A percentile compares a stretch with the other conserved stretches of the same genome.
phyloP scores from a whole-genome alignment of 1,140 invertebrate genomes.

The Musca vetustissima region DNA sequence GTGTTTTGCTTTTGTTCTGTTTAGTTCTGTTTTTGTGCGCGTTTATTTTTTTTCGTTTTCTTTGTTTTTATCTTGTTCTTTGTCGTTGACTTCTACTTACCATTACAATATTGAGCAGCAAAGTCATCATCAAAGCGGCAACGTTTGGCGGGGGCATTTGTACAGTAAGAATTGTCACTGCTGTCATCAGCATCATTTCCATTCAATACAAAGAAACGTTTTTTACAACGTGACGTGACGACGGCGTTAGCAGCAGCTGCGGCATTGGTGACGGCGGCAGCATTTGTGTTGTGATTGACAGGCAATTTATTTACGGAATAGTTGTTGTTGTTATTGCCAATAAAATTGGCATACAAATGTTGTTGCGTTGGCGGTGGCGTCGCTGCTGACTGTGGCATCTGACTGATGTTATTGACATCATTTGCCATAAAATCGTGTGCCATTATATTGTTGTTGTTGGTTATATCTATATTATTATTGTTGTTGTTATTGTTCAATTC shows the following conservation, averaged over 20 bases:
- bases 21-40: no score
- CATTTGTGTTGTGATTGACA: not conserved
- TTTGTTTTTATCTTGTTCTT: not conserved
- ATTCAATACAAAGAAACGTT: conserved; percentile 35
- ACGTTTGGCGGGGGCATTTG: conserved; percentile 41
- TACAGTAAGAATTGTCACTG: conserved; percentile 16
- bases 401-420: conserved; percentile 27
- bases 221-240: conserved; percentile 40
- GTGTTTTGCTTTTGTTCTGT: no score
- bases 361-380: conserved; percentile 16
- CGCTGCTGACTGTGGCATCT: not conserved
- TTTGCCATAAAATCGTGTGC: conserved; percentile 23
- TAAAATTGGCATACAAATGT: not conserved
- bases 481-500: conserved; percentile 37
- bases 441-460: conserved; percentile 26
- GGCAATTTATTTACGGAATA: no score
- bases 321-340: conserved; percentile 1
- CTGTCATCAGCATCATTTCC: conserved; percentile 19
- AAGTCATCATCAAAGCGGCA: conserved; percentile 50
- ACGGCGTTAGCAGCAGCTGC: no score
- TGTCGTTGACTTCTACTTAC: conserved; percentile 33
- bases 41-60: not conserved
- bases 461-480: conserved; percentile 28
- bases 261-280: no score
- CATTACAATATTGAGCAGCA: conserved; percentile 51